These are phyloP conservation scores for Manis crassicaudata DNA, from an alignment of 2,797 vertebrate genomes.

Conservation along the genomic window DNA sequence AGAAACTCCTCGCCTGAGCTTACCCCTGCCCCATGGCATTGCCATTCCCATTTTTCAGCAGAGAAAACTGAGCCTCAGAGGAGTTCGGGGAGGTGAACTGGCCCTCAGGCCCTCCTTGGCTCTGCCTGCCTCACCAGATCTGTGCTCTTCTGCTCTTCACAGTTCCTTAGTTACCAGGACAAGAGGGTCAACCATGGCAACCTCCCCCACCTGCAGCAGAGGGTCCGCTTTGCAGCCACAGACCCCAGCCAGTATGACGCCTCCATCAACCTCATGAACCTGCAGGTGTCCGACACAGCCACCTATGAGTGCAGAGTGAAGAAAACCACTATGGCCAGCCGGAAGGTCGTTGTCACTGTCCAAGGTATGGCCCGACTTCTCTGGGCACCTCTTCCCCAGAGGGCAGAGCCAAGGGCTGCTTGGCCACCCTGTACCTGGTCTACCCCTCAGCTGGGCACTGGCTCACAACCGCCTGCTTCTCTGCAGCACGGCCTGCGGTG, in stretches of 20 bases:
- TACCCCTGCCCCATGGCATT: not conserved
- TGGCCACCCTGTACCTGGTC: not conserved
- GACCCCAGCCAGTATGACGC: slow-evolving; percentile 91
- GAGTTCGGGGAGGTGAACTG: not conserved
- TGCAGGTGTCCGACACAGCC: slow-evolving; percentile 87
- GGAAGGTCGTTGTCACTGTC: slow-evolving; percentile 91
- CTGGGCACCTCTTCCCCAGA: not conserved
- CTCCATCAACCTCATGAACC: slow-evolving; percentile 87
- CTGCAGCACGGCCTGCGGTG: slow-evolving; percentile 89
- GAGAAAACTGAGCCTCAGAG: not conserved
- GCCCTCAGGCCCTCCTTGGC: not conserved
- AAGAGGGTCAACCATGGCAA: slow-evolving; percentile 85
- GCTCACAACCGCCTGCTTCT: slow-evolving; percentile 1
- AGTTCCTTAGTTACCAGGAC: slow-evolving; percentile 92
- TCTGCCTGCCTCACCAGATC: not conserved
- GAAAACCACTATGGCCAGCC: slow-evolving; percentile 91
- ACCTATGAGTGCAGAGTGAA: slow-evolving; percentile 97
- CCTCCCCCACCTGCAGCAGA: slow-evolving; percentile 83
- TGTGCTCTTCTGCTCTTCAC: slow-evolving; percentile 27
- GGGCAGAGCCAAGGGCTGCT: not conserved
- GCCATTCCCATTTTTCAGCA: not conserved
- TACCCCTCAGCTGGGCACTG: not conserved
- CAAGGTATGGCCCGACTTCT: slow-evolving; percentile 86
- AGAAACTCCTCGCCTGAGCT: not conserved
- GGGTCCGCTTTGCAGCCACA: slow-evolving; percentile 85